Base-by-base conservation (phyloP, 2,113 vertebrate genomes). In the Microtus ochrogaster region DNA sequence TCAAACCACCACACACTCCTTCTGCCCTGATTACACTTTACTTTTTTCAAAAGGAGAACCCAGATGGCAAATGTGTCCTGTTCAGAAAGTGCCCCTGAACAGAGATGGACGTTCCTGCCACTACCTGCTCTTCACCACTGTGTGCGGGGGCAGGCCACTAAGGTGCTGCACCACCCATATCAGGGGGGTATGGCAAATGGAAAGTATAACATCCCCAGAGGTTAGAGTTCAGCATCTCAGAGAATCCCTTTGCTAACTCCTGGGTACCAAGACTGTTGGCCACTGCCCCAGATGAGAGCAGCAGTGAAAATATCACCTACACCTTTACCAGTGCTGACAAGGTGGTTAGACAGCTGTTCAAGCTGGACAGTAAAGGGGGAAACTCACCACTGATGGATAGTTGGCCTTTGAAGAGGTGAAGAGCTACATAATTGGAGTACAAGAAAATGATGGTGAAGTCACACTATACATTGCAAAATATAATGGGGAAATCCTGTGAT, bases 131-230 rank as follows among this genome's bases (percentile, higher is more conserved):
- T 92, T 98, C 66, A 98, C 90, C 0, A 97, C 98, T 0, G 2
- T 97, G 47, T 98, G 98, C 36, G 97, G 97, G 0, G 98, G 98
- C 0, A 77, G 96, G 0, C 98, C 98, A 2, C 89, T 95, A 30
- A 97, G 97, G 6, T 98, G 74, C 12, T 98, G 98, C 21, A 98
- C 97, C 6, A 97, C 93, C 26, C 93, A 97, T n/a, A 94, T 99
- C 44, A 84, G 58, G 14, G 83, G n/a, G 97, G 97, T 10, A 98
- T 99, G 4, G 97, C 98, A 1, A 98, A 99, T 7, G 98, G 3
- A 0, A 99, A 99, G 89, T 98, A 99, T 92, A 99, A 99, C 58
- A 55, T 98, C 55, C 0, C 98, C 99, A 4, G 95, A 98, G 81
- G 99, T 97, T 78, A 97, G 97, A 96, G 12, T 96, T 94, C 16